phyloP scores from a whole-genome alignment of 2,113 vertebrate genomes.

The Eublepharis macularius region DNA sequence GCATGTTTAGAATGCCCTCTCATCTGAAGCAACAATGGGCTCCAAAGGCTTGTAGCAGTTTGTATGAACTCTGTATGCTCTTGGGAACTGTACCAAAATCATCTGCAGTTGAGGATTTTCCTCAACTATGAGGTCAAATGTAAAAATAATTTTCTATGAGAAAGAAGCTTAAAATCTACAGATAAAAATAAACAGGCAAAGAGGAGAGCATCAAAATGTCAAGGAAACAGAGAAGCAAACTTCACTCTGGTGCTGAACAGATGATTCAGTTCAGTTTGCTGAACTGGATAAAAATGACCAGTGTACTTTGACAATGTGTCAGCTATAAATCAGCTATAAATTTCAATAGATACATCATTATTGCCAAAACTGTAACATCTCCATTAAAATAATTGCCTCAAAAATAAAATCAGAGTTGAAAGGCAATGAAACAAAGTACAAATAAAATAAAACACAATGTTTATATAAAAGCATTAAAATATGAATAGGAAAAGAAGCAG shows the following conservation, averaged over 20 bases:
- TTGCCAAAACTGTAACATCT: background rate
- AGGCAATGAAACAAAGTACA: background rate
- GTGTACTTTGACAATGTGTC: background rate
- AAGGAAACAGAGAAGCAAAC: background rate
- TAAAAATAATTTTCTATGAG: background rate
- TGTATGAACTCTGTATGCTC: background rate
- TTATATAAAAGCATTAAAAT: background rate
- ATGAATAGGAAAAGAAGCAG: background rate
- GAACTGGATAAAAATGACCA: background rate
- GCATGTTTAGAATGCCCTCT: background rate
- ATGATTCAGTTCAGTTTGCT: background rate
- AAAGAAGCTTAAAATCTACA: background rate
- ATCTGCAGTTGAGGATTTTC: background rate
- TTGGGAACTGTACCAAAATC: background rate
- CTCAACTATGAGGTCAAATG: background rate
- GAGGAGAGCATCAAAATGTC: background rate
- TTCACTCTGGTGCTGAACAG: background rate
- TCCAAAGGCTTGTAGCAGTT: background rate
- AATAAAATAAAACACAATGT: no score
- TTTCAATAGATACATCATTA: background rate
- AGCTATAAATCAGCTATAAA: background rate
- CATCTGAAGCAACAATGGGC: background rate
- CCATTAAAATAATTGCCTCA: background rate
- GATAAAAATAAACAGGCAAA: background rate
- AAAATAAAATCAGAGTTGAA: background rate